phyloP scores from a whole-genome alignment of 2,797 vertebrate species.

The Morelia viridis region DNA sequence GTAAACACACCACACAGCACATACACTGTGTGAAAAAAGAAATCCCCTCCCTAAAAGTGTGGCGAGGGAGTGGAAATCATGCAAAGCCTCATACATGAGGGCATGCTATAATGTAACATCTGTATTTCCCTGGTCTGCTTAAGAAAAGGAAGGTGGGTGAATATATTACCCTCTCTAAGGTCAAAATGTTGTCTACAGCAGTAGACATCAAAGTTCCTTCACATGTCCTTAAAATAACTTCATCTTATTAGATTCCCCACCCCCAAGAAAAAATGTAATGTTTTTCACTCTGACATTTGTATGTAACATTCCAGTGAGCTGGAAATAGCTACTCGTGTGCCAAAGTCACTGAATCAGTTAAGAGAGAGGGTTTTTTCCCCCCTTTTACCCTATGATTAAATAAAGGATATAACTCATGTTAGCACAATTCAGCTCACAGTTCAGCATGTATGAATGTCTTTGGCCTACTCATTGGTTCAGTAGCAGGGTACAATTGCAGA shows the following conservation, averaged over 20 bases:
- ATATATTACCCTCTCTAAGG: not conserved
- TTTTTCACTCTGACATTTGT: not conserved
- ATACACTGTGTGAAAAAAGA: not conserved
- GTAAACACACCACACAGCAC: not conserved
- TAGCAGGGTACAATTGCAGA: rapidly evolving
- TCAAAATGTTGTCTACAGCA: not conserved
- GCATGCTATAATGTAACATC: not conserved
- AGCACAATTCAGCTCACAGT: not conserved
- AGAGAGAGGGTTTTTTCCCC: not conserved
- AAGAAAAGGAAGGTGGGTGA: not conserved
- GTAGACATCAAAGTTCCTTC: not conserved
- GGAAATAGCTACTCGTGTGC: not conserved
- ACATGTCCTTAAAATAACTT: not conserved
- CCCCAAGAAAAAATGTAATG: not conserved
- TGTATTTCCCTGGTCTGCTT: not conserved
- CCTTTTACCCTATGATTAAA: not conserved
- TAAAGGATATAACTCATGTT: not conserved
- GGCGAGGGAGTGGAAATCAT: not conserved
- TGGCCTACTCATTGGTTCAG: not conserved
- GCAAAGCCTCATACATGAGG: not conserved
- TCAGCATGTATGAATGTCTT: not conserved
- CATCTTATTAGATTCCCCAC: not conserved
- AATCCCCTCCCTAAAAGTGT: not conserved
- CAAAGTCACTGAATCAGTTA: constrained; percentile 10
- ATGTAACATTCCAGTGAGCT: not conserved